A percentile compares a stretch with the other conserved stretches of the same genome.
phyloP scores from a whole-genome alignment of 1,140 invertebrate genomes.

The Probaryconus sp. region DNA sequence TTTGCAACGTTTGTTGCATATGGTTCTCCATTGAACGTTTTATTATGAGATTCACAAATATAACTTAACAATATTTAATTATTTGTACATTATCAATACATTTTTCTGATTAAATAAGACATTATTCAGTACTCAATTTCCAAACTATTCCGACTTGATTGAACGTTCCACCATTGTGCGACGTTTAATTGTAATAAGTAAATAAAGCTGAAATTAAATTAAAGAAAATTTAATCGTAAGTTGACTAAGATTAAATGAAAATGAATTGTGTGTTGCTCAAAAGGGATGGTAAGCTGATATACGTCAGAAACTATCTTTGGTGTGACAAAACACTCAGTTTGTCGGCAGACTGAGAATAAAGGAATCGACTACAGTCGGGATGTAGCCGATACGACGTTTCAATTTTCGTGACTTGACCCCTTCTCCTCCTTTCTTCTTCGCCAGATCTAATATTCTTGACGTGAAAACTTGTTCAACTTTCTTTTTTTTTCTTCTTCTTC shows the following conservation, averaged over 20 bases:
- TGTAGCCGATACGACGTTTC: constrained; percentile 67
- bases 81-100: no score
- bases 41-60: no score
- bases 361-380: constrained; percentile 19
- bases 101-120: no score
- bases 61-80: no score
- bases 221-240: no score
- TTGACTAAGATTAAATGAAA: constrained; percentile 11
- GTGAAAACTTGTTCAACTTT: constrained; percentile 65
- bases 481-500: constrained; percentile 29
- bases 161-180: no score
- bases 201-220: no score
- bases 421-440: constrained; percentile 43
- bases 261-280: not conserved
- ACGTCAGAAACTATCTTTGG: constrained; percentile 18
- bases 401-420: constrained; percentile 67
- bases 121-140: no score
- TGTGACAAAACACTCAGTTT: constrained; percentile 47
- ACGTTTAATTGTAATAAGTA: no score
- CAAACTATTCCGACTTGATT: no score
- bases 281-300: constrained; percentile 26
- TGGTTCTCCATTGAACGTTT: no score
- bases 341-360: constrained; percentile 46
- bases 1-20: no score
- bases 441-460: constrained; percentile 71